Base-by-base conservation (phyloP, 2,888 invertebrate genomes). In the Chirona hameri region DNA sequence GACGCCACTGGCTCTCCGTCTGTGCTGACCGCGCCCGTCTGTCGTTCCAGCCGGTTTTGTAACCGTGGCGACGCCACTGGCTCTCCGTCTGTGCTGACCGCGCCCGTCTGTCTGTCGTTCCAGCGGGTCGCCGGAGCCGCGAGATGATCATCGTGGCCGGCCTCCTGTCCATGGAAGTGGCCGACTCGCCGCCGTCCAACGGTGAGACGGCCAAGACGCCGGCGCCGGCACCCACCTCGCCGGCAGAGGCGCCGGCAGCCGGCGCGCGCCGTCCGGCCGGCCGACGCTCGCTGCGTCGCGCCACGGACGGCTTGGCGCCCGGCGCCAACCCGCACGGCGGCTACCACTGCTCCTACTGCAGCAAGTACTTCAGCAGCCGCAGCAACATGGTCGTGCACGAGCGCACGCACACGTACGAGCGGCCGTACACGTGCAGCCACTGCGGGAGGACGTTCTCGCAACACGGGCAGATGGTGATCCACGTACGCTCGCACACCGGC, bases 401-500 rank as follows among this genome's bases (percentile, higher is more conserved):
- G 76, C 76, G 76, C 39, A 76, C 76, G 83, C 85, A 85, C 79
- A 84, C 84, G 18, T 83, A 83, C 4, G 84, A 85, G 82, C 82
- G 84, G 60, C 85, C 85, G 3, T 84, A 84, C 81, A 84, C 84
- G 57, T 85, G 85, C 76, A 83, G 83, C 3, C 84, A 85, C 81
- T 85, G 85, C 60, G 84, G 82, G 1, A 84, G 84, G 82, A 83
- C 83, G 21, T 85, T 84, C 76, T 84, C 84, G 55, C 85, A 85
- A 55, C 84, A 85, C 79, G 84, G 85, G 9, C 85, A 85, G 81
- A 82, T 85, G n/a, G 85, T 85, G 15, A 85, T 85, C 27, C 85
- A 85, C 81, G 82, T 84, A 5, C 82, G 85, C 21, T 82, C 83
- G n/a, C 85, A 85, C 83, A 85, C 85, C 3, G 85, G 85, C 1